Conservation (phyloP, 1,140 invertebrate genomes). For the Ostrea edulis region DNA sequence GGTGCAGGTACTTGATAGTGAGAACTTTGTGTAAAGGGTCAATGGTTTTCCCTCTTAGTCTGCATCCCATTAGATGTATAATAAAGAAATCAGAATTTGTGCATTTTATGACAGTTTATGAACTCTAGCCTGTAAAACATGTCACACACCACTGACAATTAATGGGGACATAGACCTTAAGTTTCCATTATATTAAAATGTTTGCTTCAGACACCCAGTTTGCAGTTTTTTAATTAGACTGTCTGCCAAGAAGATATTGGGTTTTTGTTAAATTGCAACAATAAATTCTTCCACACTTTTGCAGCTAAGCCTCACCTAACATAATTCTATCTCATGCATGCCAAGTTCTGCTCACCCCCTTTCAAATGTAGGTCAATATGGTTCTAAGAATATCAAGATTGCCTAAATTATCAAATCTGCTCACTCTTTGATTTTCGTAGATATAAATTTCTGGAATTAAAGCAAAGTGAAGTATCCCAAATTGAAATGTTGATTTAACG, state of each 20-base stretch:
- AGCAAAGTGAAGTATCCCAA: background rate
- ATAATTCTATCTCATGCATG: slow-evolving; percentile 12
- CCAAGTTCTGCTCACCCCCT: background rate
- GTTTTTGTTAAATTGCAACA: slow-evolving; percentile 31
- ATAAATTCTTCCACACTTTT: slow-evolving; percentile 33
- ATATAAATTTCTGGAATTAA: background rate
- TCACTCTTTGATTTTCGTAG: background rate
- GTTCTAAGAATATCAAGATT: slow-evolving; percentile 10
- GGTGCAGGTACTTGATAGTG: background rate
- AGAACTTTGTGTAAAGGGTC: background rate
- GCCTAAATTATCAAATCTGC: background rate
- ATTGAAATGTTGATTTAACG: background rate
- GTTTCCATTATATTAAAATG: background rate
- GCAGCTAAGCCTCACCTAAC: background rate
- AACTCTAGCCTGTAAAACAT: background rate
- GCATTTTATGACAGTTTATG: background rate
- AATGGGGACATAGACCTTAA: background rate
- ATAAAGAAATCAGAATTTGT: background rate
- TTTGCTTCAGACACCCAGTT: background rate
- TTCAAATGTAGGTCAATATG: background rate
- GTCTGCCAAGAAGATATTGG: slow-evolving; percentile 14
- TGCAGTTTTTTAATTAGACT: background rate
- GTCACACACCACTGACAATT: background rate
- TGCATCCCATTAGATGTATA: background rate
- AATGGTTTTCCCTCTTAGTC: background rate